Percentiles rank a stretch among this genome's conserved stretches.
Evolutionary conservation across 2,113 vertebrate genomes (phyloP).

Genomic region (Dasyprocta punctata): DNA sequence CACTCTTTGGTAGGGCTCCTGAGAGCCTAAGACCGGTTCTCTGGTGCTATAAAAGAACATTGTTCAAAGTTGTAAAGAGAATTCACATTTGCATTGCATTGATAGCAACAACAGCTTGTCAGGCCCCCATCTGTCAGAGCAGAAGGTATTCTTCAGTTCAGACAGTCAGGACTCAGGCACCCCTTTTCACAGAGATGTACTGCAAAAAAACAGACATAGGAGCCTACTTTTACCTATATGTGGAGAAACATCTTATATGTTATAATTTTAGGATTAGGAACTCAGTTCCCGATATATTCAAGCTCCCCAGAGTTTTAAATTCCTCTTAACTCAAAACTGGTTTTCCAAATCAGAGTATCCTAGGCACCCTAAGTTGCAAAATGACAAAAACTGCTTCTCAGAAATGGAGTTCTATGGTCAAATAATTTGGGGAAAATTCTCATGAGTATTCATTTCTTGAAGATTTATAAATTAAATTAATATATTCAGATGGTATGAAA

Average conservation of each 20-base stretch:
- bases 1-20: conserved; percentile 41
- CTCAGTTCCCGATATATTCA: background rate
- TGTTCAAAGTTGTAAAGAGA: conserved; percentile 56
- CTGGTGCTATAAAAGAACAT: conserved; percentile 32
- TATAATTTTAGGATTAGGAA: background rate
- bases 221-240: background rate
- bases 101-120: conserved; percentile 47
- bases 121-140: conserved; percentile 69
- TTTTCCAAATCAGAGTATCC: background rate
- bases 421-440: background rate
- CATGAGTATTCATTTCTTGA: background rate
- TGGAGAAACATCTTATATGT: background rate
- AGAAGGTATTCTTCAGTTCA: conserved; percentile 53
- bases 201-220: background rate
- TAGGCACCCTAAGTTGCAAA: background rate
- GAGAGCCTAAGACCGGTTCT: conserved; percentile 27
- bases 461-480: background rate
- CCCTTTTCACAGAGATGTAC: conserved; percentile 26
- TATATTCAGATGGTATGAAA: background rate
- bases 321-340: background rate
- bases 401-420: background rate
- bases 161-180: conserved; percentile 47
- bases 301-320: background rate
- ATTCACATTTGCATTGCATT: conserved; percentile 59
- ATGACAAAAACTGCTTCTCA: background rate